Base-by-base conservation (phyloP, 2,113 vertebrate species). In the Vanacampus margaritifer region DNA sequence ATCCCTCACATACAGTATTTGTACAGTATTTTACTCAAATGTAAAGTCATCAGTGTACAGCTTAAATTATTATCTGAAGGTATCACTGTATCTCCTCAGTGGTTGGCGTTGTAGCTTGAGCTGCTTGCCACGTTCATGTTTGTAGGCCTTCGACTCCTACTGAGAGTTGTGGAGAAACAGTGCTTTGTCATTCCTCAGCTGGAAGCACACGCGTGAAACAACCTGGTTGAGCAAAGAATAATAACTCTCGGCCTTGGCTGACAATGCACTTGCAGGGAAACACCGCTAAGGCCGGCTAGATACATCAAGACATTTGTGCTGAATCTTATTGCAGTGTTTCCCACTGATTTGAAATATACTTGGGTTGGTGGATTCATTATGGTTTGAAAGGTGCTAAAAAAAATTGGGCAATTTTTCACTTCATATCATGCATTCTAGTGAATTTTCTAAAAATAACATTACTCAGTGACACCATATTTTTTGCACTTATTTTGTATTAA, bases 181-280 rank as follows among this genome's bases (percentile, higher is more conserved):
- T 57, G 58, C 64, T 75, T 66, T 59, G 0, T 6, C 60, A 50
- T 57, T 24, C 51, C 67, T 70, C 66, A 73, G 73, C 74, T 51
- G 32, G 50, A 70, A n/a, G 7, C 39, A 75, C 21, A 39, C 66
- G 71, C 66, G 64, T 10, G 3, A 50, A 46, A 26, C 13, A 60
- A 37, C 19, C 35, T 21, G n/a, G 46, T 13, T 51, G 62, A 67
- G 61, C 48, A 48, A 32, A 57, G 41, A 74, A 81, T 69, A 79
- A 68, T 67, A 21, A 14, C 26, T 60, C 35, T 45, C 16, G 58
- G 10, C 23, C 39, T 35, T 11, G 56, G 39, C 37, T 45, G 64
- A 58, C 24, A 6, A 26, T 35, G 26, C 53, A 17, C 45, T 79
- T 73, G 35, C 63, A 56, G n/a, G 10, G 39, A 37, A 23, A 13